These are phyloP conservation scores for Artibeus lituratus DNA, from an alignment of 2,797 vertebrate species.

Conservation along the genomic window DNA sequence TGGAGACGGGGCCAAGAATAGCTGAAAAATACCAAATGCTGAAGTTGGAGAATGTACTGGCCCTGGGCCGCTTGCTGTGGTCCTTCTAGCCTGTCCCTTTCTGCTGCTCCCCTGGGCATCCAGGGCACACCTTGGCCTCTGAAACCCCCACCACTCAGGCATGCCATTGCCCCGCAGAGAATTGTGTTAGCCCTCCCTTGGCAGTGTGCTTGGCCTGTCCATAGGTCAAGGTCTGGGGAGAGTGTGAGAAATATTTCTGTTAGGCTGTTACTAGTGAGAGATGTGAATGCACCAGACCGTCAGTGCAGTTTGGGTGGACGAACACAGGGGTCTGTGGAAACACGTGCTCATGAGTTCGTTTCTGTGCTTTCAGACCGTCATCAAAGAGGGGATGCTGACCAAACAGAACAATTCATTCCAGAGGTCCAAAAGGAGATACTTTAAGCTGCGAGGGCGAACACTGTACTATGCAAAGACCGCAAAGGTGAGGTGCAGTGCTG, in stretches of 20 bases:
- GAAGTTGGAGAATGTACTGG: slow-evolving; percentile 51
- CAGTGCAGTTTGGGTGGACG: background rate
- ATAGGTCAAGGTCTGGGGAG: slow-evolving; percentile 42
- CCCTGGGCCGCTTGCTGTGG: background rate
- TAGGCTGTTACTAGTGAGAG: background rate
- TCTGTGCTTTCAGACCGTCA: slow-evolving; percentile 87
- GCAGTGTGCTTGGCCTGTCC: background rate
- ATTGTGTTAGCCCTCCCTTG: background rate
- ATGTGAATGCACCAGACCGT: background rate
- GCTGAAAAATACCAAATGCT: slow-evolving; percentile 77
- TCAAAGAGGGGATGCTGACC: slow-evolving; percentile 95
- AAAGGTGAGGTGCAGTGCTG: slow-evolving; percentile 83
- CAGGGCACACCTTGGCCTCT: background rate
- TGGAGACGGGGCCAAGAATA: slow-evolving; percentile 74
- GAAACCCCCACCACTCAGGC: background rate
- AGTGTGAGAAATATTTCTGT: background rate
- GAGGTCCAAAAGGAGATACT: slow-evolving; percentile 97
- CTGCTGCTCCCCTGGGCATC: slow-evolving; percentile 4
- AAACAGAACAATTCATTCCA: slow-evolving; percentile 98
- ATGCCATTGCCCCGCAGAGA: background rate
- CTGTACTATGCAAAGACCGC: slow-evolving; percentile 97
- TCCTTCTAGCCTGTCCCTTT: slow-evolving; percentile 6
- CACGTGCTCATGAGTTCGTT: background rate
- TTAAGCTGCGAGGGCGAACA: slow-evolving; percentile 94
- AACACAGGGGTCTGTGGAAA: background rate